Evolutionary conservation across 2,113 vertebrate genomes (phyloP).

Genomic region (Cyanoliseus patagonus): DNA sequence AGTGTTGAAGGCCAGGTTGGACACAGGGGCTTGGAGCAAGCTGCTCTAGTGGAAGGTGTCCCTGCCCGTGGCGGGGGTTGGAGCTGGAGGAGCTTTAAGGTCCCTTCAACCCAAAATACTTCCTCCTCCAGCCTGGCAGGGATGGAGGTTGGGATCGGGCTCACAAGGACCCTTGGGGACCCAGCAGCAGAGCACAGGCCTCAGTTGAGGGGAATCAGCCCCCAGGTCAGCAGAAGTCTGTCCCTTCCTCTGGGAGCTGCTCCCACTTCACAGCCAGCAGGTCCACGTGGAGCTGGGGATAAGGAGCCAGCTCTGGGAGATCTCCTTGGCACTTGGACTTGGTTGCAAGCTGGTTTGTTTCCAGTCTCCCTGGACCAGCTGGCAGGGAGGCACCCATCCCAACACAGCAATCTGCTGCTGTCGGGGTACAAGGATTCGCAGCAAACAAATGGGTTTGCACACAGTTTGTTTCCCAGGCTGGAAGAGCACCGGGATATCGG

Average conservation of each 20-base stretch:
- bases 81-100: not conserved
- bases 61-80: rapidly evolving
- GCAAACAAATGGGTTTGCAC: not conserved
- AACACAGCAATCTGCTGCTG: constrained; percentile 4
- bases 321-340: not conserved
- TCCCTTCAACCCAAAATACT: not conserved
- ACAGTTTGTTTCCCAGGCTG: not conserved
- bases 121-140: not conserved
- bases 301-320: not conserved
- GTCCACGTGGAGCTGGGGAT: not conserved
- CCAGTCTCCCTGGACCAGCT: not conserved
- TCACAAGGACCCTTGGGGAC: too few relatives aligned
- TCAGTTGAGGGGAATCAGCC: not conserved
- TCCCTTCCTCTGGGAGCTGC: not conserved
- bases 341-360: not conserved
- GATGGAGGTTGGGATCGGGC: not conserved
- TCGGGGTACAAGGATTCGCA: not conserved
- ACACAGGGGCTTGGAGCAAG: not conserved
- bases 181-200: too few relatives aligned
- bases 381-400: not conserved
- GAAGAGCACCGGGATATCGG: not conserved
- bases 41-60: not conserved
- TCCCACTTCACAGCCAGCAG: not conserved
- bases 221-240: not conserved
- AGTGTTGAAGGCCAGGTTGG: too few relatives aligned